Conservation (phyloP, 2,113 vertebrate genomes). For the Triplophysa tibetana region DNA sequence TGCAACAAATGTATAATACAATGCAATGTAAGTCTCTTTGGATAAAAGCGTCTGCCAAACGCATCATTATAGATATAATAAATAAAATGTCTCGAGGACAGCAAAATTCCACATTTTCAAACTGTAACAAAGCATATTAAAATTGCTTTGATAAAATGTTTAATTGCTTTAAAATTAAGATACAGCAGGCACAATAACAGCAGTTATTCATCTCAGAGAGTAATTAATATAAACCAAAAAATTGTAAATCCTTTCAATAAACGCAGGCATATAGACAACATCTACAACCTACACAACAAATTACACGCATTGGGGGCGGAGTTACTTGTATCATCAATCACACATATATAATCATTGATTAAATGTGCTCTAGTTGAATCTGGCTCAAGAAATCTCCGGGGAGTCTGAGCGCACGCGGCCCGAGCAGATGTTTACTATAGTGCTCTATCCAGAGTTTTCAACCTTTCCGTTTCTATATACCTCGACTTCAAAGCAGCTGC, state of each 20-base stretch:
- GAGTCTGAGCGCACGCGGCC: conserved; percentile 6
- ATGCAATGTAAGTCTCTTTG: too few species aligned
- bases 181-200: too few species aligned
- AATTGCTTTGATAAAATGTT: too few species aligned
- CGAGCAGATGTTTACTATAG: conserved; percentile 35
- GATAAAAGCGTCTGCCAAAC: too few species aligned
- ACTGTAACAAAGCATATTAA: too few species aligned
- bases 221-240: neutral
- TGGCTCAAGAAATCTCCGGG: conserved; percentile 8
- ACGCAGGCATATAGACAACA: neutral
- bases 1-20: too few species aligned
- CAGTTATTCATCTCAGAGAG: neutral
- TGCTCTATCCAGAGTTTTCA: conserved; percentile 4
- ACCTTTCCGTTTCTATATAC: conserved; percentile 1
- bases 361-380: conserved; percentile 8
- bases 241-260: neutral
- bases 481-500: conserved; percentile 17
- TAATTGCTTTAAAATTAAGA: too few species aligned
- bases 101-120: too few species aligned
- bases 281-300: neutral
- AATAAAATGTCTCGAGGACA: too few species aligned
- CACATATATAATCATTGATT: conserved; percentile 20
- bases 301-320: neutral
- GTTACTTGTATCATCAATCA: conserved; percentile 9
- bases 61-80: too few species aligned